Percentiles rank a stretch among this genome's conserved stretches.
Conservation (phyloP, 2,888 invertebrate genomes). For the Anoplius nigerrimus region DNA sequence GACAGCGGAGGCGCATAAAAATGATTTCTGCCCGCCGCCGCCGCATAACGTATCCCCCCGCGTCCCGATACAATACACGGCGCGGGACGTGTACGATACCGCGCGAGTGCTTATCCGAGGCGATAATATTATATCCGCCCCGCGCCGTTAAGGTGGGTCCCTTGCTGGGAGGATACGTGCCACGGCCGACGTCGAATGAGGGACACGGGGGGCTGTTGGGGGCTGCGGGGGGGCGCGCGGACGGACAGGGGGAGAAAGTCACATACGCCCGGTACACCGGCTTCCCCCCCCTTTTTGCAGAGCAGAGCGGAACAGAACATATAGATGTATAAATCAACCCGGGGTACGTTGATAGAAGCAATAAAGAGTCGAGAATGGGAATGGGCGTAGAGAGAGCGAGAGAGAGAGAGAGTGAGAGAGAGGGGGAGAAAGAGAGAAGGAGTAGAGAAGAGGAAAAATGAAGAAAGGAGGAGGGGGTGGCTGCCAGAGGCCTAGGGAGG, state of each 20-base stretch:
- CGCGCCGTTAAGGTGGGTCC: conserved; percentile 31
- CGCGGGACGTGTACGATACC: conserved; percentile 29
- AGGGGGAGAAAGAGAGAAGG: conserved; percentile 24
- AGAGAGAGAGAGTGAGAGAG: too few species aligned
- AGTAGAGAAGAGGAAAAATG: conserved; percentile 25
- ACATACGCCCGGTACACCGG: conserved; percentile 26
- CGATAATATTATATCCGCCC: conserved; percentile 51
- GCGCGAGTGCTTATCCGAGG: conserved; percentile 43
- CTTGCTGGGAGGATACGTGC: conserved; percentile 36
- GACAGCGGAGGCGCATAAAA: conserved; percentile 26
- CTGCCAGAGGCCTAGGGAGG: conserved; percentile 23
- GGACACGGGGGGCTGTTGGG: neutral
- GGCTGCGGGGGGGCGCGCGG: neutral
- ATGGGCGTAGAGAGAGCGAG: conserved; percentile 48
- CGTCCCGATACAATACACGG: conserved; percentile 38
- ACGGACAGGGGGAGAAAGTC: conserved; percentile 15
- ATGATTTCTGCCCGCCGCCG: conserved; percentile 31
- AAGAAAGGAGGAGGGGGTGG: conserved; percentile 19
- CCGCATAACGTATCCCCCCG: conserved; percentile 18
- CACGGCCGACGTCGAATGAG: conserved; percentile 19
- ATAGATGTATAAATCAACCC: conserved; percentile 69
- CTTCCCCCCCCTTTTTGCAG: conserved; percentile 27
- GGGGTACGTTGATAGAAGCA: conserved; percentile 69
- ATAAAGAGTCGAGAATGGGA: conserved; percentile 64
- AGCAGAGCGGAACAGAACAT: conserved; percentile 53